Evolutionary conservation across 2,797 vertebrate genomes (phyloP).

Genomic region (Echiichthys vipera): DNA sequence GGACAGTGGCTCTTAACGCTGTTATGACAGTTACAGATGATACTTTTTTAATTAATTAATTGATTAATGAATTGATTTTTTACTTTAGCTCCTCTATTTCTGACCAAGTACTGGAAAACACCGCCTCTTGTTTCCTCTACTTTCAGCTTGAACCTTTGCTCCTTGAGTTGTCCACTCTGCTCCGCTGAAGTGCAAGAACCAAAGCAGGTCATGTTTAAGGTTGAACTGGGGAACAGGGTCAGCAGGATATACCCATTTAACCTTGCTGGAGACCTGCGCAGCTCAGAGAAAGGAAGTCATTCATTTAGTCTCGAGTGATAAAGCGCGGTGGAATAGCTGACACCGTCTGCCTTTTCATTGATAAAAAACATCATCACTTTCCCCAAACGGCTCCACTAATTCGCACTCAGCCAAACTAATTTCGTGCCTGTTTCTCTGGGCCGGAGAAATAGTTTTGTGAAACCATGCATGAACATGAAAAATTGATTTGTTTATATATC

Average conservation of each 20-base stretch:
- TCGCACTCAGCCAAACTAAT: slow-evolving; percentile 56
- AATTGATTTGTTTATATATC: slow-evolving; percentile 79
- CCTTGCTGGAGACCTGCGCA: slow-evolving; percentile 46
- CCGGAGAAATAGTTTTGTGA: slow-evolving; percentile 72
- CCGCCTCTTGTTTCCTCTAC: neutral
- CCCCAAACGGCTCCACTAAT: slow-evolving; percentile 24
- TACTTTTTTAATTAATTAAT: neutral
- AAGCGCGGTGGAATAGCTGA: slow-evolving; percentile 45
- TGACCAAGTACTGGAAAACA: neutral
- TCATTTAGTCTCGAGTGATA: slow-evolving; percentile 64
- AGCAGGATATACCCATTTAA: slow-evolving; percentile 73
- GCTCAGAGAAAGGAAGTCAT: slow-evolving; percentile 73
- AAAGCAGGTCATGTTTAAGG: slow-evolving; percentile 57
- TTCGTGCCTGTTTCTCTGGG: slow-evolving; percentile 40
- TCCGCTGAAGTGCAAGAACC: slow-evolving; percentile 9
- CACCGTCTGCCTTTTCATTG: slow-evolving; percentile 47
- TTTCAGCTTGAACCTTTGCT: slow-evolving; percentile 25
- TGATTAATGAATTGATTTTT: neutral
- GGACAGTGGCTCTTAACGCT: slow-evolving; percentile 44
- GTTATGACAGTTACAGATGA: slow-evolving; percentile 32
- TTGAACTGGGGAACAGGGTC: slow-evolving; percentile 57
- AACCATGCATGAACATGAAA: slow-evolving; percentile 70
- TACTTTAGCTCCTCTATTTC: neutral
- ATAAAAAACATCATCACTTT: slow-evolving; percentile 49
- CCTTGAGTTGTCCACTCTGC: slow-evolving; percentile 10